A percentile compares a stretch with the other conserved stretches of the same genome.
phyloP scores from a whole-genome alignment of 2,797 vertebrate genomes.

The Urocyon cinereoargenteus region DNA sequence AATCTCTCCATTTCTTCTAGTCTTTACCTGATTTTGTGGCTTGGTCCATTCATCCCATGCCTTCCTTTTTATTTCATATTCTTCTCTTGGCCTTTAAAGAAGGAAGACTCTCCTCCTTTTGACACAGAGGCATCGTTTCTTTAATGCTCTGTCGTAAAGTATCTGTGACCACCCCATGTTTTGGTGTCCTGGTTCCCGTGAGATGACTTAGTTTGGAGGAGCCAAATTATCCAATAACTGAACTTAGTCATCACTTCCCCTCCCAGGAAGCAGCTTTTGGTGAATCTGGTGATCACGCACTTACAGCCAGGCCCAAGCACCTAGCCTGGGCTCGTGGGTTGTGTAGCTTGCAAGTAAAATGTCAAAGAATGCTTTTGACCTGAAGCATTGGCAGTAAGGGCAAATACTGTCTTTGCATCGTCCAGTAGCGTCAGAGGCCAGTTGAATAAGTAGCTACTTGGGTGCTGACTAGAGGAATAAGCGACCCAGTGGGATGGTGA shows the following conservation, averaged over 20 bases:
- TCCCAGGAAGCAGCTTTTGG: not conserved
- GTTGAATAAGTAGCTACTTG: not conserved
- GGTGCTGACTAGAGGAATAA: not conserved
- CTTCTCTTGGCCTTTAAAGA: constrained; percentile 37
- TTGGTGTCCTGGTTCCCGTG: constrained; percentile 54
- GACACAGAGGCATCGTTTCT: not conserved
- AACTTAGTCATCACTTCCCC: not conserved
- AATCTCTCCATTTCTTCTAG: not conserved
- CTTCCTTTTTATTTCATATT: constrained; percentile 30
- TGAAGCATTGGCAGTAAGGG: not conserved
- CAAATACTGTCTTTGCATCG: not conserved
- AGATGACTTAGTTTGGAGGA: not conserved
- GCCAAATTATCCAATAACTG: not conserved
- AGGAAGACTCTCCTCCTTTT: not conserved
- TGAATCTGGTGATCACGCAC: not conserved
- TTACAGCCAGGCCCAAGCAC: not conserved
- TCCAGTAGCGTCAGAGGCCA: not conserved
- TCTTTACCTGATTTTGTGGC: not conserved
- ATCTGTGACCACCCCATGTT: not conserved
- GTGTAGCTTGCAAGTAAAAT: not conserved
- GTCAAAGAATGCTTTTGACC: not conserved
- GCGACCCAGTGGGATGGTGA: not conserved
- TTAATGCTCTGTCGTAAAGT: constrained; percentile 14
- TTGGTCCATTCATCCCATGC: not conserved
- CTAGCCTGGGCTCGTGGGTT: not conserved